A percentile compares a stretch with the other conserved stretches of the same genome.
Conservation (phyloP, 2,797 vertebrate genomes). For the Pseudochromis fuscus region DNA sequence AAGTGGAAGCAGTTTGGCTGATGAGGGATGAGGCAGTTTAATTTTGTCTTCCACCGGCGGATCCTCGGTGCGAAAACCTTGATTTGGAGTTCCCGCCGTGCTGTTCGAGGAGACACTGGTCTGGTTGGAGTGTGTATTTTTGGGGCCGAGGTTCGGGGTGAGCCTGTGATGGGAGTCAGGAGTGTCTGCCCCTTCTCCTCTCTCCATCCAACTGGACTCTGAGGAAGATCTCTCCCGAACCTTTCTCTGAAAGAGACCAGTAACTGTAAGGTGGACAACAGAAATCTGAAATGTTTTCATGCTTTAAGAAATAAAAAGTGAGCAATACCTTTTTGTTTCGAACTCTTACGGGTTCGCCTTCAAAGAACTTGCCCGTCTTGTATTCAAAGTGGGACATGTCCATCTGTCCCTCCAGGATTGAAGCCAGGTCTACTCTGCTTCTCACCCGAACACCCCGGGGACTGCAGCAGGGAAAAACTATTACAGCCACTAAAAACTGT, state of each 20-base stretch:
- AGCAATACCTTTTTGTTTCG: slow-evolving; percentile 75
- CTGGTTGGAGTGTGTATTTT: slow-evolving; percentile 23
- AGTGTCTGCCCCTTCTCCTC: slow-evolving; percentile 72
- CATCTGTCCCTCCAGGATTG: slow-evolving; percentile 78
- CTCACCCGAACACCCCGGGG: slow-evolving; percentile 88
- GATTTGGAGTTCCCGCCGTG: neutral
- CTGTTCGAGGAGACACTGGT: slow-evolving; percentile 3
- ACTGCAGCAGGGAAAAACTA: slow-evolving; percentile 69
- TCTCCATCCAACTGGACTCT: slow-evolving; percentile 78
- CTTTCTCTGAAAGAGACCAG: slow-evolving; percentile 62
- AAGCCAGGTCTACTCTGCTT: slow-evolving; percentile 89
- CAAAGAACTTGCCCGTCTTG: slow-evolving; percentile 83
- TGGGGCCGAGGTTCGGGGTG: slow-evolving; percentile 50
- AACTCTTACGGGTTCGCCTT: slow-evolving; percentile 44
- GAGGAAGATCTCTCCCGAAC: slow-evolving; percentile 74
- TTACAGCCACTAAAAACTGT: neutral
- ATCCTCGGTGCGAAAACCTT: slow-evolving; percentile 14
- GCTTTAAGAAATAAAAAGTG: neutral
- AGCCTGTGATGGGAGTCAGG: slow-evolving; percentile 73
- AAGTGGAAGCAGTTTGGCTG: slow-evolving; percentile 43
- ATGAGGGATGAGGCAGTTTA: slow-evolving; percentile 56
- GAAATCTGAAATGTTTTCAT: neutral
- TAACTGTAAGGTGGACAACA: neutral
- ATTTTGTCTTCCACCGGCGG: slow-evolving; percentile 46
- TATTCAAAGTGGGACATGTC: slow-evolving; percentile 89